These are phyloP conservation scores for Nyctibius grandis DNA, from an alignment of 2,797 vertebrate genomes.

Conservation along the genomic window DNA sequence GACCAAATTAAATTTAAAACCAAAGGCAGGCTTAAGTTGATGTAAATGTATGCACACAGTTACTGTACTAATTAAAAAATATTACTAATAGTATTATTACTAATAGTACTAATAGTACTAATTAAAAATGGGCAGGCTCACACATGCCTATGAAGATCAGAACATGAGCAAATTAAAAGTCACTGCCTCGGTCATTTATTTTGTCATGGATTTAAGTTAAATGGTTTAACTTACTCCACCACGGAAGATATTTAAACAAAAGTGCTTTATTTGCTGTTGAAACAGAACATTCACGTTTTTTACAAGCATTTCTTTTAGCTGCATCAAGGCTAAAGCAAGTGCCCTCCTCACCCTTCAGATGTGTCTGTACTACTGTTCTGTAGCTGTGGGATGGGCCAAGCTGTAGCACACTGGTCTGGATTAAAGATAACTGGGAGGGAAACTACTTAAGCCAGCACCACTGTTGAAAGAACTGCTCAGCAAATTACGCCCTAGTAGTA, in stretches of 20 bases:
- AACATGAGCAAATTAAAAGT: background rate
- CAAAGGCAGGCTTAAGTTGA: background rate
- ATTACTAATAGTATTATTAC: too few species aligned
- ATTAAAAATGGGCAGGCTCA: background rate
- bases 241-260: background rate
- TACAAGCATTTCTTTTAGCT: background rate
- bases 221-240: background rate
- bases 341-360: background rate
- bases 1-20: background rate
- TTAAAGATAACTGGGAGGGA: slow-evolving; percentile 22
- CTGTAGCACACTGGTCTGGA: background rate
- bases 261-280: background rate
- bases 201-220: background rate
- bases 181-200: background rate
- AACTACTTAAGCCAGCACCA: background rate
- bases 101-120: too few species aligned
- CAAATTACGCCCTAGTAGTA: background rate
- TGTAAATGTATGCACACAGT: background rate
- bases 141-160: background rate
- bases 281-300: background rate
- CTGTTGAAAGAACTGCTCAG: background rate
- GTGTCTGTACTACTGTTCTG: background rate
- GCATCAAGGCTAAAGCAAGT: background rate
- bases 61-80: background rate
- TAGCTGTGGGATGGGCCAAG: background rate